A percentile compares a stretch with the other conserved stretches of the same genome.
Evolutionary conservation across 2,888 invertebrate species (phyloP).

Genomic region (Pristionchus entomophagus): DNA sequence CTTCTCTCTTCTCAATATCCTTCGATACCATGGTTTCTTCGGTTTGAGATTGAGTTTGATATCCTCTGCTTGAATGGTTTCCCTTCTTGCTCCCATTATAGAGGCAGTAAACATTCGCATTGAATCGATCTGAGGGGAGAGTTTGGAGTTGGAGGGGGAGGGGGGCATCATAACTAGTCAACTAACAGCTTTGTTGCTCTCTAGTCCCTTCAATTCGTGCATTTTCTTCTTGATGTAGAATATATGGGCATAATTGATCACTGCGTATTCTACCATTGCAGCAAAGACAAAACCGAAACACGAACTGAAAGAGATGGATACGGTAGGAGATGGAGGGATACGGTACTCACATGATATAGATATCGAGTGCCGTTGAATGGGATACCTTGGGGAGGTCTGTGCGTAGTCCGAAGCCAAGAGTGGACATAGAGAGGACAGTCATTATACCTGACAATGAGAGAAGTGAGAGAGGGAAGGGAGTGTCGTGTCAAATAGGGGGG

Average conservation of each 20-base stretch:
- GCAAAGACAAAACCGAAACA: conserved; percentile 71
- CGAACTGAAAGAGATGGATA: conserved; percentile 52
- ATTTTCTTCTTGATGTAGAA: conserved; percentile 68
- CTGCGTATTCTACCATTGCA: conserved; percentile 70
- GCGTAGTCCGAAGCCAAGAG: conserved; percentile 83
- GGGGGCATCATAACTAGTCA: too few species aligned
- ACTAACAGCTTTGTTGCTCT: conserved; percentile 62
- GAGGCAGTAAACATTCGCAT: conserved; percentile 69
- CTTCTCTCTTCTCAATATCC: conserved; percentile 52
- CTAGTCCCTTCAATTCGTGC: conserved; percentile 66
- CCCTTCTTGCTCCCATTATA: conserved; percentile 61
- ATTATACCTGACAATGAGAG: conserved; percentile 87
- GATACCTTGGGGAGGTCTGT: conserved; percentile 89
- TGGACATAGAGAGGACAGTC: conserved; percentile 89
- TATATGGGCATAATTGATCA: conserved; percentile 71
- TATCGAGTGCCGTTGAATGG: conserved; percentile 89
- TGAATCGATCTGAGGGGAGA: conserved; percentile 58
- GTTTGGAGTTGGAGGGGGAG: too few species aligned
- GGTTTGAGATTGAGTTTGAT: conserved; percentile 39
- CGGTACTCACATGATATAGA: conserved; percentile 82
- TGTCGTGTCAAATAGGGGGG: too few species aligned
- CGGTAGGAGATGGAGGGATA: neutral
- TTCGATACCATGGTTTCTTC: conserved; percentile 52
- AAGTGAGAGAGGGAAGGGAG: too few species aligned
- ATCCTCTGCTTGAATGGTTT: conserved; percentile 54